These are phyloP conservation scores for Scaptomyza reducta DNA, from an alignment of 2,888 invertebrate species.

Conservation along the genomic window DNA sequence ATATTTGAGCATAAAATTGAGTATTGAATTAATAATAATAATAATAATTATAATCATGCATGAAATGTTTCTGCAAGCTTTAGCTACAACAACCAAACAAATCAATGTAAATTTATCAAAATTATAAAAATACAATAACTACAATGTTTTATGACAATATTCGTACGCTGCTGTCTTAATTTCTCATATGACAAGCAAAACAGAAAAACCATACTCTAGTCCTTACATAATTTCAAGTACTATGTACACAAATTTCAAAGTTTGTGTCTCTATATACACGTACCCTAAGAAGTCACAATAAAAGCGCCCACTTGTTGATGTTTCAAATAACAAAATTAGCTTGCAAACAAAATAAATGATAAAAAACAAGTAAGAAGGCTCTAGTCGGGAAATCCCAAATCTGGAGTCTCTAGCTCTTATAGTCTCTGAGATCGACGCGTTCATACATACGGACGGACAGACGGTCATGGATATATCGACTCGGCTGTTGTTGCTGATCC, in stretches of 20 bases:
- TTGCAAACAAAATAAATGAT: slow-evolving; percentile 7
- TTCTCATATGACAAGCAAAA: slow-evolving; percentile 29
- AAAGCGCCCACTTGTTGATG: slow-evolving; percentile 45
- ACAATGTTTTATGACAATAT: slow-evolving; percentile 74
- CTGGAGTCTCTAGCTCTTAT: too few relatives aligned
- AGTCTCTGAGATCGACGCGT: too few relatives aligned
- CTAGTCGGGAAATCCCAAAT: too few relatives aligned
- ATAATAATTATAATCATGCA: too few relatives aligned
- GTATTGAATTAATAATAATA: too few relatives aligned
- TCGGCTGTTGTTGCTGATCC: too few relatives aligned
- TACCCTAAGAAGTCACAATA: slow-evolving; percentile 3
- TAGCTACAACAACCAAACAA: slow-evolving; percentile 35
- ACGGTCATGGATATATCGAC: too few relatives aligned
- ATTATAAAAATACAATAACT: slow-evolving; percentile 50
- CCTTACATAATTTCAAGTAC: slow-evolving; percentile 33
- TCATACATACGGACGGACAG: too few relatives aligned
- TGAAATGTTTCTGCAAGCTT: slow-evolving; percentile 57
- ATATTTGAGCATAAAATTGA: too few relatives aligned
- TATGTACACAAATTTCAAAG: slow-evolving; percentile 10
- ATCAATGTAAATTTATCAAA: slow-evolving; percentile 69
- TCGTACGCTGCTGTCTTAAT: slow-evolving; percentile 70
- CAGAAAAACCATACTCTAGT: slow-evolving; percentile 34
- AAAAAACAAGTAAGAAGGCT: too few relatives aligned
- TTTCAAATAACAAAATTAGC: slow-evolving; percentile 22
- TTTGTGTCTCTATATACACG: slow-evolving; percentile 24